Evolutionary conservation across 2,797 vertebrate genomes (phyloP), one percentile per base, ranked within the genome.

Genomic region (Limosa lapponica): DNA sequence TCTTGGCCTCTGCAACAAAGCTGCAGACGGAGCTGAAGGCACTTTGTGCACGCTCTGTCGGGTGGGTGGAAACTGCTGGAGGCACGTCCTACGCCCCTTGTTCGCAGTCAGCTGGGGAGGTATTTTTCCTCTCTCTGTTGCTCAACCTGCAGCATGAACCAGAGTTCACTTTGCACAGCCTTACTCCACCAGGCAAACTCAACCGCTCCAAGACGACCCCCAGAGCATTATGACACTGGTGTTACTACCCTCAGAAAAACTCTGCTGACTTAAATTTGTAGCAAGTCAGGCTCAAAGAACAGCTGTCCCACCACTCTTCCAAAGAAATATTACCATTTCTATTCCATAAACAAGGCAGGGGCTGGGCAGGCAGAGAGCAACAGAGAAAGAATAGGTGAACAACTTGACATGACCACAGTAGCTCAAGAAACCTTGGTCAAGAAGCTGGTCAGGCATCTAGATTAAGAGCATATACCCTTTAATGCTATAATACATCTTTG

Each of bases 151-250:
- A 77, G 49, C 59, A 48, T 20, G 61, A 61, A 18, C 18, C 58
- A 36, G 59, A 80, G 37, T 36, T 59, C 62, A 46, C 1, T 4
- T 9, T 52, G 52, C 83, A 48, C 20, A 39, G 70, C 25, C n/a
- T 82, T 61, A 67, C 71, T 67, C 10, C 1, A 75, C 23, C 37
- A 51, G 52, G 18, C 39, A 65, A 77, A 46, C 41, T 10, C 2
- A 2, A 27, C 11, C 0, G 0, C 39, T 59, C 7, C 32, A 34
- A 52, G 43, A 61, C 7, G 27, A 48, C 15, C 25, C 23, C 25
- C 65, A 39, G 18, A 72, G 27, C 32, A 46, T 24, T 8, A 48
- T 55, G 54, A 69, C 36, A 30, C 7, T 11, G 13, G 16, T 22
- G 6, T 73, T 23, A 55, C n/a, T 23, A 41, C 18, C 6, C 22